These are phyloP conservation scores for Anneissia japonica DNA, from an alignment of 35 echinoderm and acorn worm genomes.

Conservation along the genomic window DNA sequence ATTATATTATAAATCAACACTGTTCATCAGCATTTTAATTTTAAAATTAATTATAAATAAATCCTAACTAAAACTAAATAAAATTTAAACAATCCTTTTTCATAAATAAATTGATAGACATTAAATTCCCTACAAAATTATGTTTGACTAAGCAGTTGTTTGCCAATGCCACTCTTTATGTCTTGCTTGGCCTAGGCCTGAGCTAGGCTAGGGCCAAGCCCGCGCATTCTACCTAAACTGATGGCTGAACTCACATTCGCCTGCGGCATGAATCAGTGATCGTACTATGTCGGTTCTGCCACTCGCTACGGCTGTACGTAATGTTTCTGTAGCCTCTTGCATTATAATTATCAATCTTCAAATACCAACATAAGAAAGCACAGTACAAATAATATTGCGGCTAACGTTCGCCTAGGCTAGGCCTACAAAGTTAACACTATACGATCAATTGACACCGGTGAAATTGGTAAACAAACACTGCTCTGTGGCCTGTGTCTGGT, in stretches of 20 bases:
- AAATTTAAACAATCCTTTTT: too few species aligned
- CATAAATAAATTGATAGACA: too few species aligned
- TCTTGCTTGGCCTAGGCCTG: too few species aligned
- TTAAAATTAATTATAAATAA: too few species aligned
- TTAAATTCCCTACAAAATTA: too few species aligned
- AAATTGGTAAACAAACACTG: not conserved
- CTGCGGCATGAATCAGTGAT: not conserved
- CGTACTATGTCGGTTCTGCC: slow-evolving; percentile 34
- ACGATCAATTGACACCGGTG: not conserved
- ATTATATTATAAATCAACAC: too few species aligned
- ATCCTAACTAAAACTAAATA: too few species aligned
- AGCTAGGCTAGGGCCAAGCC: not conserved
- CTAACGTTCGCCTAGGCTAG: not conserved
- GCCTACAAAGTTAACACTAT: not conserved
- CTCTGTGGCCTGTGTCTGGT: not conserved
- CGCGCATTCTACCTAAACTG: not conserved
- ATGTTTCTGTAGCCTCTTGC: slow-evolving; percentile 6
- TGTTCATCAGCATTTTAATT: too few species aligned
- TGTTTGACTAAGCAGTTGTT: too few species aligned
- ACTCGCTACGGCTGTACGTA: slow-evolving; percentile 19
- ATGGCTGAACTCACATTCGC: slow-evolving; percentile 1
- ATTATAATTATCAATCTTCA: too few species aligned
- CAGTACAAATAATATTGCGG: not conserved
- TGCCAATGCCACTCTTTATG: too few species aligned
- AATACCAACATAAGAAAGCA: not conserved